Conservation (phyloP, 2,797 vertebrate genomes). For the Anolis apletophallus region DNA sequence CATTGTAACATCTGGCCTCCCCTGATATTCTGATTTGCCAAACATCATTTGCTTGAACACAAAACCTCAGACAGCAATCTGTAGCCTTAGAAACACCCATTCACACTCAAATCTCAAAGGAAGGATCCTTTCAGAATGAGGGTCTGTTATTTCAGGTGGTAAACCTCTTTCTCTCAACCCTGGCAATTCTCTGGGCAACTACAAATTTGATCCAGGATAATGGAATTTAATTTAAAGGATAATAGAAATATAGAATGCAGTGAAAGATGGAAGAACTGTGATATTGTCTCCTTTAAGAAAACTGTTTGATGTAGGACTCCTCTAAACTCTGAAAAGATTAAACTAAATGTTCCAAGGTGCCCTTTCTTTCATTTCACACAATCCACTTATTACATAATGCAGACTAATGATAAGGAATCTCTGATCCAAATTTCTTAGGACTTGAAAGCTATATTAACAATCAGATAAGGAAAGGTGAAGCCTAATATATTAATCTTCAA, state of each 20-base stretch:
- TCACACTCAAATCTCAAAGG: slow-evolving; percentile 42
- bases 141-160: slow-evolving; percentile 7
- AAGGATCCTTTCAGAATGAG: slow-evolving; percentile 2
- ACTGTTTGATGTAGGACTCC: slow-evolving; percentile 6
- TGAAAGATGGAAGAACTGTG: neutral
- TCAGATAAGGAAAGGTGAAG: slow-evolving; percentile 39
- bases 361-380: slow-evolving; percentile 27
- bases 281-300: slow-evolving; percentile 37
- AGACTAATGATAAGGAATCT: slow-evolving; percentile 31
- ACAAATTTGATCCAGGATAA: slow-evolving; percentile 46
- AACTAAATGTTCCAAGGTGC: slow-evolving; percentile 33
- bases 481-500: slow-evolving; percentile 27
- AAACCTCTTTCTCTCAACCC: slow-evolving; percentile 26
- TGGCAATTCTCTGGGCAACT: slow-evolving; percentile 31
- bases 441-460: slow-evolving; percentile 25
- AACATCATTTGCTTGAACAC: slow-evolving; percentile 38
- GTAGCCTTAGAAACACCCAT: slow-evolving; percentile 43
- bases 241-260: neutral
- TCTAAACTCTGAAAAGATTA: slow-evolving; percentile 41
- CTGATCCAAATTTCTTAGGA: slow-evolving; percentile 8
- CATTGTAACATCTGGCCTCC: slow-evolving; percentile 39
- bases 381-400: slow-evolving; percentile 12
- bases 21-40: slow-evolving; percentile 41
- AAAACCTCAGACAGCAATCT: slow-evolving; percentile 48
- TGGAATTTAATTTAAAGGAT: slow-evolving; percentile 39